A percentile compares a stretch with the other conserved stretches of the same genome.
phyloP scores from a whole-genome alignment of 1,140 invertebrate genomes.

The Atopsyche davidsoni region DNA sequence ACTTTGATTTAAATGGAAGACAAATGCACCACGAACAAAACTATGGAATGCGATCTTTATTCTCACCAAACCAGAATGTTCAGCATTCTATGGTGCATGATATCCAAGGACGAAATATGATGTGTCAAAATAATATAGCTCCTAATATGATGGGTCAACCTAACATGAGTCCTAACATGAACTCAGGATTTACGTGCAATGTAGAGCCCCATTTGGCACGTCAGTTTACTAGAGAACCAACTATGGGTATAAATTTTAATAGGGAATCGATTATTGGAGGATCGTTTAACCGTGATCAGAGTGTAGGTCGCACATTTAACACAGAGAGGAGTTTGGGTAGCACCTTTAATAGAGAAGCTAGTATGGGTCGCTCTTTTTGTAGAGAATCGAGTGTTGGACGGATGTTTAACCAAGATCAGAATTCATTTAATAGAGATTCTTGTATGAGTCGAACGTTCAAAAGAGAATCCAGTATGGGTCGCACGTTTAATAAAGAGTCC shows the following conservation, averaged over 20 bases:
- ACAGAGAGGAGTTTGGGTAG: not conserved
- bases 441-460: not conserved
- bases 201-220: no score
- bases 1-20: no score
- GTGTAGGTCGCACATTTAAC: not conserved
- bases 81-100: no score
- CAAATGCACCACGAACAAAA: no score
- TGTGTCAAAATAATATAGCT: no score
- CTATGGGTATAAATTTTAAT: not conserved
- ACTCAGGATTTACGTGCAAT: no score
- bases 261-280: not conserved
- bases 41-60: no score
- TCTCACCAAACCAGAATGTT: no score
- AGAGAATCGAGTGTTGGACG: not conserved
- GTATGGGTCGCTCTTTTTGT: not conserved
- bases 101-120: no score
- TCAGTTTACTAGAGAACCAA: constrained; percentile 11
- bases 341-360: constrained; percentile 1
- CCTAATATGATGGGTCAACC: no score
- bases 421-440: not conserved
- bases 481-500: constrained; percentile 1
- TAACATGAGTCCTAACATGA: no score
- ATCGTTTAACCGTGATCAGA: not conserved
- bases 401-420: no score
- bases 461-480: constrained; percentile 18